Evolutionary conservation across 1,140 invertebrate genomes (phyloP), one percentile per base, ranked within the genome.

Genomic region (Steinernema khuongi): DNA sequence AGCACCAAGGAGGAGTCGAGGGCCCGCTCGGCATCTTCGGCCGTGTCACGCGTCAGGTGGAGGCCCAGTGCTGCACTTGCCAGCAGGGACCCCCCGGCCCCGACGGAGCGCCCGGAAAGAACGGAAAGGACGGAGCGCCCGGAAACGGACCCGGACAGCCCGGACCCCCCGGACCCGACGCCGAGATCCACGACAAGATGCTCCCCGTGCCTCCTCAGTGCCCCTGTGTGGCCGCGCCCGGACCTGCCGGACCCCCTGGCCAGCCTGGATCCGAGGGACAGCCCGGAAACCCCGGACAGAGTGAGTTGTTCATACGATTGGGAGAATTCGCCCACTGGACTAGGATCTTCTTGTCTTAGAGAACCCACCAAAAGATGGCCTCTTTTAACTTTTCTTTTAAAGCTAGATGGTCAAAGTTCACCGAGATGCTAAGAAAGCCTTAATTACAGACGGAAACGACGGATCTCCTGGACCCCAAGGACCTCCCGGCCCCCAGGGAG

Each of bases 81-180:
- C 82, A 84, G 68, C 83, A 85, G 71, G 83, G 83, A 50, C 81
- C 84, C 19, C 81, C 83, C n/a, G 82, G 82, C 1, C 83, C 80
- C 14, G 83, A 82, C 72, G 76, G 78, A 68, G 44, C 77, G 41
- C 79, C 79, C 29, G 78, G 78, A 33, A 19, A 18, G 2, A 66
- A 77, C 22, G 78, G 78, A 68, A 79, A 79, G 31, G 78, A 79
- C 60, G 83, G 83, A n/a, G 70, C 74, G 2, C 82, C 83, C 18
- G 83, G 84, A 1, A 67, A 73, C 30, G 79, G 79, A 31, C 82
- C 77, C 18, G 81, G 82, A 26, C 74, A 77, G 31, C 77, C 79
- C 26, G 83, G 83, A 43, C 72, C 79, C 22, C 83, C 83, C 30
- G 83, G 83, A 41, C 74, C 79, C 17, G 83, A 84, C 74, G 83